A percentile compares a stretch with the other conserved stretches of the same genome.
These are phyloP conservation scores for Theonella swinhoei DNA, from an alignment of 37 sponge, comb jelly and placozoan species.

Conservation along the genomic window DNA sequence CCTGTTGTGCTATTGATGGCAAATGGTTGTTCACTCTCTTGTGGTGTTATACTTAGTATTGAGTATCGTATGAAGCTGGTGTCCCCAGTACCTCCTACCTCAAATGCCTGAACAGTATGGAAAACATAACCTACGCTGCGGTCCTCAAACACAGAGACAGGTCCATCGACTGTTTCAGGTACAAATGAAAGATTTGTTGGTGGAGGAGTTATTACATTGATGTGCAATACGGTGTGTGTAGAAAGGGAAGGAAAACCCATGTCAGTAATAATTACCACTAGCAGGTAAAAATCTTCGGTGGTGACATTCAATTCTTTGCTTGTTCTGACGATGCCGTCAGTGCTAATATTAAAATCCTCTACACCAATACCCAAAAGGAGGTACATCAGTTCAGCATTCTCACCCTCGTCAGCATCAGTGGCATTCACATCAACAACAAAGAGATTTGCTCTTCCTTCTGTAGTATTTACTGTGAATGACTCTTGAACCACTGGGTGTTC, in stretches of 20 bases:
- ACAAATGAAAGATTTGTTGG: slow-evolving; percentile 35
- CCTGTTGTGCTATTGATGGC: slow-evolving; percentile 28
- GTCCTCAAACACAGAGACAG: slow-evolving; percentile 29
- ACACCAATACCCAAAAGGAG: slow-evolving; percentile 67
- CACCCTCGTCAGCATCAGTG: slow-evolving; percentile 77
- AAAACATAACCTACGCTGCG: background rate
- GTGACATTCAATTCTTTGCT: slow-evolving; percentile 30
- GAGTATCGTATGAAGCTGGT: slow-evolving; percentile 43
- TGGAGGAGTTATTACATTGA: slow-evolving; percentile 55
- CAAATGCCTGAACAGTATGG: slow-evolving; percentile 39
- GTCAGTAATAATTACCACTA: slow-evolving; percentile 74
- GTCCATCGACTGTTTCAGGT: background rate
- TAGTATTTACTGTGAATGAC: slow-evolving; percentile 49
- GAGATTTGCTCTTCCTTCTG: slow-evolving; percentile 26
- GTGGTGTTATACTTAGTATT: slow-evolving; percentile 25
- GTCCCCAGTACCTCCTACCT: slow-evolving; percentile 34
- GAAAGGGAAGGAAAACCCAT: slow-evolving; percentile 52
- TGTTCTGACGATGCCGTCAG: slow-evolving; percentile 54
- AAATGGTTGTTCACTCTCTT: slow-evolving; percentile 26
- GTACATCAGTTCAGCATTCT: slow-evolving; percentile 71
- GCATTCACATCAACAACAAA: slow-evolving; percentile 64
- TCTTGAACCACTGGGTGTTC: slow-evolving; percentile 65
- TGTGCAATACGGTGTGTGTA: slow-evolving; percentile 66
- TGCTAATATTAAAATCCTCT: slow-evolving; percentile 57
- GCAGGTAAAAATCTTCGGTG: slow-evolving; percentile 41